These are phyloP conservation scores for Sminthurides aquaticus DNA, from an alignment of 2,888 invertebrate species.

Conservation along the genomic window DNA sequence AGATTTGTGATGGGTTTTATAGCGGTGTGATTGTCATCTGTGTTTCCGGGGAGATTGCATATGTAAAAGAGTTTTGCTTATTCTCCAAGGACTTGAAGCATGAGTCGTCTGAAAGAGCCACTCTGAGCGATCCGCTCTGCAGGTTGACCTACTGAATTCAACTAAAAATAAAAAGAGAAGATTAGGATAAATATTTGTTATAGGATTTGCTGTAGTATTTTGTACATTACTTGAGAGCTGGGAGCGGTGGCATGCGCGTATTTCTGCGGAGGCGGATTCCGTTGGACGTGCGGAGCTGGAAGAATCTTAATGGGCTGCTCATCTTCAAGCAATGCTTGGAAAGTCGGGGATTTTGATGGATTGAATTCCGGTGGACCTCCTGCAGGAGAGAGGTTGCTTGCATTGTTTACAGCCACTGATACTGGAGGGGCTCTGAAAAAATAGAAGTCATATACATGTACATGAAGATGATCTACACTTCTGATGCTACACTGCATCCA, in stretches of 20 bases:
- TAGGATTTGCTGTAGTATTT: too few species aligned
- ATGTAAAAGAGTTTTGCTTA: constrained; percentile 15
- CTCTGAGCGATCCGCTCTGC: constrained; percentile 83
- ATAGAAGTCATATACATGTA: constrained; percentile 1
- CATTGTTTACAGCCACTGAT: constrained; percentile 4
- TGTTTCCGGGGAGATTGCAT: too few species aligned
- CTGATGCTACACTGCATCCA: background rate
- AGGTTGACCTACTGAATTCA: constrained; percentile 60
- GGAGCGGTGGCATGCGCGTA: constrained; percentile 39
- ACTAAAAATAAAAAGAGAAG: constrained; percentile 49
- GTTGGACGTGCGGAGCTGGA: constrained; percentile 33
- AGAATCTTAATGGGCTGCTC: constrained; percentile 45
- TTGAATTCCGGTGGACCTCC: constrained; percentile 62
- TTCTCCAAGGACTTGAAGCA: constrained; percentile 53
- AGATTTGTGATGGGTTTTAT: too few species aligned
- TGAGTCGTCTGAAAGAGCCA: constrained; percentile 83
- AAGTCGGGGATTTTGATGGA: constrained; percentile 81
- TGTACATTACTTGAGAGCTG: constrained; percentile 36
- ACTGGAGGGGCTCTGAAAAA: constrained; percentile 11
- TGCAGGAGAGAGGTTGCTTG: constrained; percentile 19
- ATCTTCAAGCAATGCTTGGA: constrained; percentile 75
- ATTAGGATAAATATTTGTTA: background rate
- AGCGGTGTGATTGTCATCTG: too few species aligned
- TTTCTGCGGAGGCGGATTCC: constrained; percentile 29
- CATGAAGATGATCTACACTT: background rate